These are phyloP conservation scores for Perodicticus potto DNA, from an alignment of 2,797 vertebrate species.

Conservation along the genomic window DNA sequence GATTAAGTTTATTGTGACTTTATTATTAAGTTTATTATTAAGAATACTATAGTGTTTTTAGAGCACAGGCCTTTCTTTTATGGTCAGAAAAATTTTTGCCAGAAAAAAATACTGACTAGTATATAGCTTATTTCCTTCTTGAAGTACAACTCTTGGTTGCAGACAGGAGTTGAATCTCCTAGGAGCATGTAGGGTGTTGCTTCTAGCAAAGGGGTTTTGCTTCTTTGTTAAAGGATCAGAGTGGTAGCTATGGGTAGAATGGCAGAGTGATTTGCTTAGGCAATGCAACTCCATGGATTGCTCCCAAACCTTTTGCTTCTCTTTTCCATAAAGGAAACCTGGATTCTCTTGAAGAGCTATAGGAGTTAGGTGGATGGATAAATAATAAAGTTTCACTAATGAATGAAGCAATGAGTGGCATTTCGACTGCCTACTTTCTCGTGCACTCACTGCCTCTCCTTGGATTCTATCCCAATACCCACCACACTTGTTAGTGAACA, in stretches of 20 bases:
- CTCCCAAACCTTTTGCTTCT: not conserved
- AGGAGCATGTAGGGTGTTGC: not conserved
- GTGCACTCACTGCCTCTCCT: not conserved
- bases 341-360: not conserved
- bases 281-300: not conserved
- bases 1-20: not conserved
- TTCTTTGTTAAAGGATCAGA: not conserved
- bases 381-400: not conserved
- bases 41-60: not conserved
- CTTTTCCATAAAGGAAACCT: not conserved
- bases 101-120: not conserved
- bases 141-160: not conserved
- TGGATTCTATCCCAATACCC: not conserved
- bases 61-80: not conserved
- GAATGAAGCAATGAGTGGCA: not conserved
- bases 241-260: not conserved
- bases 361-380: not conserved
- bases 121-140: not conserved
- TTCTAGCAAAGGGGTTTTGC: constrained; percentile 24
- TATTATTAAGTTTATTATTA: constrained; percentile 1
- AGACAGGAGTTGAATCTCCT: not conserved
- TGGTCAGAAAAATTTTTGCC: not conserved
- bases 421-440: not conserved
- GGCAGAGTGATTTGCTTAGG: not conserved
- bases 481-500: not conserved